Evolutionary conservation across 2,888 invertebrate species (phyloP), one percentile per base, ranked within the genome.

Genomic region (Hypercompe scribonia): DNA sequence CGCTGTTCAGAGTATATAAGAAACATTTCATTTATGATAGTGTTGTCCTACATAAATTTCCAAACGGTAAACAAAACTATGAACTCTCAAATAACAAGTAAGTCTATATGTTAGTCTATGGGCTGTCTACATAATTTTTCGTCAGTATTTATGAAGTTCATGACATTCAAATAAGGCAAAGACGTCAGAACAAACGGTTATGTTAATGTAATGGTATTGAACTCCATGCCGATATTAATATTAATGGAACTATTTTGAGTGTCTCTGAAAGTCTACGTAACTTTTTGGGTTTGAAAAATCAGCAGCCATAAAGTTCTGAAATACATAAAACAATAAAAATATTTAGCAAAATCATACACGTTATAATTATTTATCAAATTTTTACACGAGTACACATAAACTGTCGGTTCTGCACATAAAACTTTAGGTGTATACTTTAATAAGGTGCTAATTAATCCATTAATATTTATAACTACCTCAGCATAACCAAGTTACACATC

Each of bases 121-220:
- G 78, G 73, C 76, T 63, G 67, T 76, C 68, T n/a, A 54, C 50
- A 71, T 74, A 72, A 77, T 72, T 77, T 77, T 80, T 13, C 67
- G 66, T 75, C 75, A 65, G 76, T 76, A 89, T 90, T 87, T 84
- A 87, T 86, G 81, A 82, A 79, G 80, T 82, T 88, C 86, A 89
- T 87, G 84, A 81, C 84, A 90, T 90, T 90, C 85, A 90, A 89
- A 90, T 90, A 77, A 80, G 73, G 5, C 33, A 74, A 72, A 83
- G 86, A 89, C 90, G 90, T 91, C 90, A 91, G 82, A 84, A 76
- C 74, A 73, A 90, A 87, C 90, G 86, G 88, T 88, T 90, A 89
- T 89, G 88, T 78, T 87, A 90, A 91, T 88, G 70, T 78, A 77
- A 82, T 85, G 81, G 77, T 85, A 86, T 87, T 90, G 87, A 88